Base-by-base conservation (phyloP, 1,140 invertebrate species). In the Olivierus martensii region DNA sequence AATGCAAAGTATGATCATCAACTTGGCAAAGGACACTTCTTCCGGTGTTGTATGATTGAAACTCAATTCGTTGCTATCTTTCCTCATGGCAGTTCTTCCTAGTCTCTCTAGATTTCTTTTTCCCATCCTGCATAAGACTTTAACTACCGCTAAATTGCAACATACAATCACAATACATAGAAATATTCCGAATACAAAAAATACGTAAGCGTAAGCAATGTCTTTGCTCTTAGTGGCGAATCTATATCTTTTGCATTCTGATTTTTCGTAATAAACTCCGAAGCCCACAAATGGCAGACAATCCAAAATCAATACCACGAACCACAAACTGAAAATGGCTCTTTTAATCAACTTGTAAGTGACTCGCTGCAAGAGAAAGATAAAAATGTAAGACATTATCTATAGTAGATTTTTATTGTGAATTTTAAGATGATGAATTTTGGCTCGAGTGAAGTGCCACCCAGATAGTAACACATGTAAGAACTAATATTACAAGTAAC, bases 1-100 rank as follows among this genome's bases (percentile, higher is more conserved):
- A 41, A 87, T 77, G 43, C 83, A 86, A 2, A 89, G 73, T 5
- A 84, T 76, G 0, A 81, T 79, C 85, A 89, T 88, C 3, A 87
- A 72, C 58, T 81, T 77, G 41, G 84, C 83, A 67, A 89, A 88
- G 41, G 83, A 82, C 46, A 84, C 75, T 68, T 88, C 86, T 63
- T 87, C 84, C 0, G 76, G 74, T 11, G 59, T 62, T 3, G 53
- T 41, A 15, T 56, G 53, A 43, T 56, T 55, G 49, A 49, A 54
- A 11, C 51, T 46, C 17, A 57, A 35, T 28, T 60, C 49, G 10
- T 49, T 22, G 21, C 52, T 57, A n/a, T 55, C 56, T 34, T 55
- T 58, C 9, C 54, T 35, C 5, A 55, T 42, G 0, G 50, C 53
- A 11, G 59, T 59, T 7, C 73, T 69, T 43, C 75, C 77, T 2